Evolutionary conservation across 2,888 invertebrate species (phyloP).

Genomic region (Megamerina dolium): DNA sequence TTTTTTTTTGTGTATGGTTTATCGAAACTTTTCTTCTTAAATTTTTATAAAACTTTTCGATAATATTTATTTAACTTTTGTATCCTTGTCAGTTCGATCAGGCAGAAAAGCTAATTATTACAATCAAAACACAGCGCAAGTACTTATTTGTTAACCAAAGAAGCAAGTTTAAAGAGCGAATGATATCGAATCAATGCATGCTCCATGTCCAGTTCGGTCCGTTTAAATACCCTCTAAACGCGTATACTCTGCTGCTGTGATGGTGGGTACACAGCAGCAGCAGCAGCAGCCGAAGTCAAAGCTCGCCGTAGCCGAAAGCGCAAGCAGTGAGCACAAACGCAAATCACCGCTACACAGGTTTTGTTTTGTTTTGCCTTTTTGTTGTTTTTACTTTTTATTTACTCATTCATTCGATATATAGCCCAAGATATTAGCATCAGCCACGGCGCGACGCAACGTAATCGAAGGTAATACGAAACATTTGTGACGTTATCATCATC

Average conservation of each 20-base stretch:
- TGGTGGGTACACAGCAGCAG: too few relatives aligned
- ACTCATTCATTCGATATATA: too few relatives aligned
- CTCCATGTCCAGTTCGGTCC: slow-evolving; percentile 58
- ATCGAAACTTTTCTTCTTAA: slow-evolving; percentile 13
- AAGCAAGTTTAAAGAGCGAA: slow-evolving; percentile 58
- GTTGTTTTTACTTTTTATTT: too few relatives aligned
- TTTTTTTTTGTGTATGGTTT: slow-evolving; percentile 12
- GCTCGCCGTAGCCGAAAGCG: slow-evolving; percentile 15
- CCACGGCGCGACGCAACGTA: too few relatives aligned
- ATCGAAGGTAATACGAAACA: too few relatives aligned
- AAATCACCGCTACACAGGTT: slow-evolving; percentile 14
- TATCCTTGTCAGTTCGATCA: slow-evolving; percentile 24
- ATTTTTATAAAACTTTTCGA: slow-evolving; percentile 11
- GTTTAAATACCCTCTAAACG: slow-evolving; percentile 59
- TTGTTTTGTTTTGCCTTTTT: slow-evolving; percentile 16
- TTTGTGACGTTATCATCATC: too few relatives aligned
- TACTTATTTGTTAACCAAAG: slow-evolving; percentile 41
- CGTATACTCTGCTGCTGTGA: too few relatives aligned
- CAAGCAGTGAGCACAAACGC: slow-evolving; percentile 3
- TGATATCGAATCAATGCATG: slow-evolving; percentile 67
- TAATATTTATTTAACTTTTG: slow-evolving; percentile 16
- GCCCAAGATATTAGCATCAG: too few relatives aligned
- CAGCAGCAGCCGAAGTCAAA: slow-evolving; percentile 13
- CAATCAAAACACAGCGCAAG: slow-evolving; percentile 42
- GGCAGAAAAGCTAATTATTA: slow-evolving; percentile 40